Evolutionary conservation across 2,888 invertebrate species (phyloP), one percentile per base, ranked within the genome.

Genomic region (Drosophila testacea): DNA sequence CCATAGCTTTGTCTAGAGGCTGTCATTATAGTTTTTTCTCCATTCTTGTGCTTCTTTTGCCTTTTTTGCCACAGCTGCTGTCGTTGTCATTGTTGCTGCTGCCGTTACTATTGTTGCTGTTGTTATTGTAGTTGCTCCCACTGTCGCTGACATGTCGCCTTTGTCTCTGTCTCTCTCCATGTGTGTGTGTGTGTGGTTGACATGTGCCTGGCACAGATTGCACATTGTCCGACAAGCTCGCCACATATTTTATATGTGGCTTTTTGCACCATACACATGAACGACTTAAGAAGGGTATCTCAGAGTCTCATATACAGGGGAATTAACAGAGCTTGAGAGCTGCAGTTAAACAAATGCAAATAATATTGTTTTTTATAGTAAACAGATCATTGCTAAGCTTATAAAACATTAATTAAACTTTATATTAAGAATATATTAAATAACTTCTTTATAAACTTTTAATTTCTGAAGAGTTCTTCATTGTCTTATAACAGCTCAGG

Each of bases 131-230:
- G 56, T 34, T 67, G 59, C 64, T 63, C 36, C 62, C 52, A 57
- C 73, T 79, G 73, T 48, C 42, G 55, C 68, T 77, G 66, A 77
- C 80, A 78, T 74, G 57, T 64, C 52, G 56, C 60, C 69, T 66
- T 77, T 73, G 79, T 65, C 64, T 57, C 39, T 64, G 57, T 57
- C 38, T 6, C 41, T 54, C 11, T 61, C 38, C 13, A 36, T 48
- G 52, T 52, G 55, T 5, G 22, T 38, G 44, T 48, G 62, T 16
- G 46, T 76, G 76, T 56, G 62, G 59, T 50, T 87, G 83, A 82
- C 88, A 84, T 84, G 80, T 84, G 83, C 88, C 85, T 83, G 69
- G 77, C 83, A 74, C 88, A 84, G 85, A 84, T 84, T 84, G 86
- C 83, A 82, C 83, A 85, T 85, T 87, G 85, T 83, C 82, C 64